phyloP scores from a whole-genome alignment of 2,888 invertebrate species.

The Tenthredo notha region DNA sequence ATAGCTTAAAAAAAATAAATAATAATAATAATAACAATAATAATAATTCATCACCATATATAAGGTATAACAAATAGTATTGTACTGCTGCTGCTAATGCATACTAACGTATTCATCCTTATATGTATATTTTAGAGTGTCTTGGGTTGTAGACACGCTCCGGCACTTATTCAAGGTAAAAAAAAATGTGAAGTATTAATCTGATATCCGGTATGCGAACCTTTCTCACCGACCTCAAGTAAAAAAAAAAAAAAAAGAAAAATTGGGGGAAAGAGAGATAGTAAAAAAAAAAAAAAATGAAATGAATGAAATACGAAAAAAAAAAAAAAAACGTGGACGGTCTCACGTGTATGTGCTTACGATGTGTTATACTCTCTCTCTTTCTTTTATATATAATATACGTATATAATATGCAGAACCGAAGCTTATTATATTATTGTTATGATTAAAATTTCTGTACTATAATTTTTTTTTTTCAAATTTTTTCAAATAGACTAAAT shows the following conservation, averaged over 20 bases:
- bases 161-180: constrained; percentile 1
- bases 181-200: constrained; percentile 5
- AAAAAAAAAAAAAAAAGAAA: not conserved
- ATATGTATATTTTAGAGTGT: not conserved
- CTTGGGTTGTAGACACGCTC: not conserved
- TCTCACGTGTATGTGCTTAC: not conserved
- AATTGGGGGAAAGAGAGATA: not conserved
- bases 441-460: too few species aligned
- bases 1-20: too few species aligned
- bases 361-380: not conserved
- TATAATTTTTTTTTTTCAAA: not conserved
- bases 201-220: not conserved
- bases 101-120: not conserved
- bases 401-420: too few species aligned
- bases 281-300: not conserved
- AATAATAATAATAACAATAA: too few species aligned
- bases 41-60: not conserved
- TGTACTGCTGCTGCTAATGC: not conserved
- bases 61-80: not conserved
- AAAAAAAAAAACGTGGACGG: not conserved
- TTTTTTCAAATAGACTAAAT: not conserved
- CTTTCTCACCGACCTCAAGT: not conserved
- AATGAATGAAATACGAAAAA: not conserved
- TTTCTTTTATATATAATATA: too few species aligned
- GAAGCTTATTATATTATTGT: too few species aligned